Conservation (phyloP, 2,888 invertebrate genomes). For the Blera fallax region DNA sequence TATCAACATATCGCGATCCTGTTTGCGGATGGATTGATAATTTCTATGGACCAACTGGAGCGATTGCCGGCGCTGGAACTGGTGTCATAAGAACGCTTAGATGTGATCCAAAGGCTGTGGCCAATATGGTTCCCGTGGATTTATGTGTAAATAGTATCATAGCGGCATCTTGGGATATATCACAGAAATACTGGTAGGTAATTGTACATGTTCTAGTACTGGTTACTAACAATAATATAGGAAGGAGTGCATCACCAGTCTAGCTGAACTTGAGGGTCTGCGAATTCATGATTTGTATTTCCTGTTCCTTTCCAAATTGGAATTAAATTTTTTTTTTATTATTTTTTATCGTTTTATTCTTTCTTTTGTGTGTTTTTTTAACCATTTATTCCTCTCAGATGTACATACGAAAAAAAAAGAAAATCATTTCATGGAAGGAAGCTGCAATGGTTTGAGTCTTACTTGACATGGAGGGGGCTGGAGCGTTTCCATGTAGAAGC, state of each 20-base stretch:
- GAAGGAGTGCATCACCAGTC: not conserved
- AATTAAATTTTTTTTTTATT: too few relatives aligned
- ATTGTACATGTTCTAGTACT: not conserved
- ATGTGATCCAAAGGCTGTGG: conserved; percentile 86
- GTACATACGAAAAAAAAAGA: too few relatives aligned
- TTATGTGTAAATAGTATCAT: conserved; percentile 92
- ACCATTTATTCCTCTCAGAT: not conserved
- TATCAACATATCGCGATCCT: conserved; percentile 88
- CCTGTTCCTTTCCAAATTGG: too few relatives aligned
- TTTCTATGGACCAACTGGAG: conserved; percentile 93
- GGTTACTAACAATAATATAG: not conserved
- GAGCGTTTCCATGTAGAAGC: too few relatives aligned
- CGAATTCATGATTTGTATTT: too few relatives aligned
- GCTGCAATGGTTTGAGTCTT: too few relatives aligned
- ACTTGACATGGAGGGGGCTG: too few relatives aligned
- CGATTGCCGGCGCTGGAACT: conserved; percentile 88
- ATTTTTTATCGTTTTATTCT: not conserved
- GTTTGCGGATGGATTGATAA: conserved; percentile 95
- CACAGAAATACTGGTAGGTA: conserved; percentile 80
- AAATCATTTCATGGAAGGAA: not conserved
- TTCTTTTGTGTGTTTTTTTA: not conserved
- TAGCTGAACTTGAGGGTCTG: not conserved
- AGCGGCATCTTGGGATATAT: conserved; percentile 88
- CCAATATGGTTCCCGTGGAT: conserved; percentile 91
- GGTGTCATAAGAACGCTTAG: conserved; percentile 88